phyloP scores from a whole-genome alignment of 2,797 vertebrate genomes.

The Ceryle rudis region DNA sequence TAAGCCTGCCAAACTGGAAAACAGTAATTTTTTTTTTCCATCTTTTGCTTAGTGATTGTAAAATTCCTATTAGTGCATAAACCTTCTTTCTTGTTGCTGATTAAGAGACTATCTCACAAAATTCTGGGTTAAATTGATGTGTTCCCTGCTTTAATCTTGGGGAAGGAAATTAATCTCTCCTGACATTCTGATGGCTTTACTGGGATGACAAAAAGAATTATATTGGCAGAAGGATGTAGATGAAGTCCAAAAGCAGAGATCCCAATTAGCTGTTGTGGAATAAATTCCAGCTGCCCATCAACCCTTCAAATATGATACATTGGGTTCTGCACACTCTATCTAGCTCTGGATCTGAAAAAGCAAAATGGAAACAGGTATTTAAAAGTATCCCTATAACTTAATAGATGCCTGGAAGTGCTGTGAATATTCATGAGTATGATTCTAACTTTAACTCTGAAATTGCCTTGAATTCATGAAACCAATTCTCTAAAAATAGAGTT shows the following conservation, averaged over 20 bases:
- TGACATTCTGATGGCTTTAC: conserved; percentile 43
- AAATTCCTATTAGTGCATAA: conserved; percentile 7
- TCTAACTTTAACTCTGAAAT: background rate
- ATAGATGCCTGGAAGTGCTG: background rate
- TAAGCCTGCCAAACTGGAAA: conserved; percentile 33
- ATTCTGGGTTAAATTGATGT: background rate
- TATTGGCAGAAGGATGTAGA: conserved; percentile 14
- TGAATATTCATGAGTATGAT: background rate
- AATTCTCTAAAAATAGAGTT: background rate
- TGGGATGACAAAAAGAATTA: background rate
- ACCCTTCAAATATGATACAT: conserved; percentile 21
- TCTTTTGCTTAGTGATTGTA: background rate
- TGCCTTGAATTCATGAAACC: background rate
- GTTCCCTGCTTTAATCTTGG: conserved; percentile 10
- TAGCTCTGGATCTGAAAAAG: background rate
- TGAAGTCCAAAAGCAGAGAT: conserved; percentile 30
- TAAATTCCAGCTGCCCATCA: conserved; percentile 43
- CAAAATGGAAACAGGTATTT: background rate
- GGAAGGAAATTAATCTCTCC: conserved; percentile 19
- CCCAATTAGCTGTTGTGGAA: conserved; percentile 31
- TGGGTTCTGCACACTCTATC: background rate
- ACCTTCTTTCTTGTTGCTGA: background rate
- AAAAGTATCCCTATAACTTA: background rate
- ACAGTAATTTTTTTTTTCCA: background rate
- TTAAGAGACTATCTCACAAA: background rate